Evolutionary conservation across 2,113 vertebrate genomes (phyloP), one percentile per base, ranked within the genome.

Genomic region (Salvelinus namaycush): DNA sequence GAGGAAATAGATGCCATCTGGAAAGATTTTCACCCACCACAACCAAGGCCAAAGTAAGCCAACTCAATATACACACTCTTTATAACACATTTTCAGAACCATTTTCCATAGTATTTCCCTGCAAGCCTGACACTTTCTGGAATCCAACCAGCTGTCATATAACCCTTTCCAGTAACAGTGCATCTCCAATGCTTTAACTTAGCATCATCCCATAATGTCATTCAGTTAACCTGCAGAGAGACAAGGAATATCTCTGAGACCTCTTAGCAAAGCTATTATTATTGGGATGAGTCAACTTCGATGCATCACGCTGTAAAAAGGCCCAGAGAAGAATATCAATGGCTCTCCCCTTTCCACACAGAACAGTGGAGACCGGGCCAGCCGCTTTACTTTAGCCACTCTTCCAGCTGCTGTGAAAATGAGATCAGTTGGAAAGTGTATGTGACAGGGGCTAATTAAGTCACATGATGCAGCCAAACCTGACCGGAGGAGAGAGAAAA

Each of bases 371-470:
- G 75, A 44, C 4, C 66, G 6, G 75, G 77, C 70, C 75, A 51
- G 5, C 1, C 24, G 13, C 60, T 20, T 29, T 16, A 77, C 79
- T 74, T 83, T 72, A 65, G 72, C 81, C 70, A 66, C 77, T 79
- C 84, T 88, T 39, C 39, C 51, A 78, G 86, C 76, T 64, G 81
- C 74, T 51, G 49, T 27, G 51, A 79, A 83, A 84, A 83, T 70
- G 65, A 93, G 92, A 95, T 93, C 94, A 91, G 92, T 81, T 87
- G 90, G 84, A 87, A 88, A 94, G 92, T 95, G 93, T 92, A 92
- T 93, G 93, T 95, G 95, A 97, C 93, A 95, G 93, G 91, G 92
- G 93, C 94, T 97, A 96, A 98, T 97, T 96, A 96, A 97, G 96
- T 97, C 95, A 89, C 95, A 95, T 96, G 95, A 93, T 94, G 95